Evolutionary conservation across 1,140 invertebrate genomes (phyloP).

Genomic region (Drosophila malerkotliana): DNA sequence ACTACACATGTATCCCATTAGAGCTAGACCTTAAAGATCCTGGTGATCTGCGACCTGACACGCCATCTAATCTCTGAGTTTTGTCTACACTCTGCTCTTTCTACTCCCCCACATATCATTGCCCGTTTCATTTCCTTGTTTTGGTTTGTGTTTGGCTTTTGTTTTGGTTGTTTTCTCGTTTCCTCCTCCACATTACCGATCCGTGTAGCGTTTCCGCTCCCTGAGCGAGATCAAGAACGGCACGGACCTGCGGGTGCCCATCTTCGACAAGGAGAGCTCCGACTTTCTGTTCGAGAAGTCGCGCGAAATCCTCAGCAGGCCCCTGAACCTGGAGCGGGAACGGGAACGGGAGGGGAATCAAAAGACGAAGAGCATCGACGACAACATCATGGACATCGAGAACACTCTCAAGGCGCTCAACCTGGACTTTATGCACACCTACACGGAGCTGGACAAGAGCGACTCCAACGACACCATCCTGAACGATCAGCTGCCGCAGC

Average conservation of each 20-base stretch:
- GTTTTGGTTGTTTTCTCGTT: constrained; percentile 61
- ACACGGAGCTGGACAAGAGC: constrained; percentile 83
- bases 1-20: constrained; percentile 7
- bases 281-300: constrained; percentile 91
- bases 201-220: constrained; percentile 85
- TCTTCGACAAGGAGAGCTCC: constrained; percentile 90
- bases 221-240: constrained; percentile 79
- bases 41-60: not conserved
- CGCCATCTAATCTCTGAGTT: constrained; percentile 53
- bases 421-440: constrained; percentile 83
- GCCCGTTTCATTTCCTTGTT: constrained; percentile 60
- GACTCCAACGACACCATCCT: constrained; percentile 83
- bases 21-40: constrained; percentile 20
- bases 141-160: constrained; percentile 53
- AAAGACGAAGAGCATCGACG: constrained; percentile 63
- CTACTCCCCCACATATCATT: constrained; percentile 32
- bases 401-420: constrained; percentile 82
- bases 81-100: constrained; percentile 53
- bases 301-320: constrained; percentile 87
- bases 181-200: constrained; percentile 21
- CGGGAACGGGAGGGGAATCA: constrained; percentile 21
- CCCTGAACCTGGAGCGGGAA: constrained; percentile 77
- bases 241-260: constrained; percentile 85
- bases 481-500: constrained; percentile 74
- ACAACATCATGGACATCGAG: constrained; percentile 83